Base-by-base conservation (phyloP, 2,797 vertebrate genomes). In the Muraenolepis orangiensis region DNA sequence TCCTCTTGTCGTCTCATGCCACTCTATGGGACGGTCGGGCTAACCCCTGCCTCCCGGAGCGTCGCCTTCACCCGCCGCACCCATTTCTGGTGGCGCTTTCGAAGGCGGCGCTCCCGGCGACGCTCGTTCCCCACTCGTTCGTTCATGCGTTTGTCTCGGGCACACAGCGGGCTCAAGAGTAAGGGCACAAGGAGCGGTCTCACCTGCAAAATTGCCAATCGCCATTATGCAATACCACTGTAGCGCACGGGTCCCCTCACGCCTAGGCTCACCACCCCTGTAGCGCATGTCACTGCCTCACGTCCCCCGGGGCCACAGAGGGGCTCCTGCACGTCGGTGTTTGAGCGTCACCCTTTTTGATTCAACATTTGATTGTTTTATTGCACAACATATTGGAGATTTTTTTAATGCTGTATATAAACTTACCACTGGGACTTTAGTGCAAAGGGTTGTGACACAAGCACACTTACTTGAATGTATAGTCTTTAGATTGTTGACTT, bases 161-260 rank as follows among this genome's bases (percentile, higher is more conserved):
- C 75, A 92, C 89, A 90, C 82, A 79, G 82, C 84, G 85, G 83
- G 74, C 85, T 84, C 57, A 87, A n/a, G 82, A 80, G 88, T 90
- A 87, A 92, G 91, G 91, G 90, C 91, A 91, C 86, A 88, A 91
- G 91, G 91, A 91, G 90, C 85, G 86, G 87, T 86, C 88, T 83
- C 42, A 36, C 74, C 20, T 46, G 40, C 40, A 13, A 42, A 42
- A 42, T 4, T 51, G 51, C n/a, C n/a, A n/a, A 23, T 26, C 1
- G 57, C 57, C n/a, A 11, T 64, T 82, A 31, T 72, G 69, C 76
- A n/a, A n/a, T n/a, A 82, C 84, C 88, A 67, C 70, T 72, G 66
- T 70, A 71, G 71, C 1, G 7, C 84, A 86, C 76, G 64, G 68
- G 13, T 12, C 76, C 77, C 67, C 26, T 79, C 82, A 80, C 81